These are phyloP conservation scores for Agonopterix subpropinquella DNA, from an alignment of 2,888 invertebrate genomes.

Conservation along the genomic window DNA sequence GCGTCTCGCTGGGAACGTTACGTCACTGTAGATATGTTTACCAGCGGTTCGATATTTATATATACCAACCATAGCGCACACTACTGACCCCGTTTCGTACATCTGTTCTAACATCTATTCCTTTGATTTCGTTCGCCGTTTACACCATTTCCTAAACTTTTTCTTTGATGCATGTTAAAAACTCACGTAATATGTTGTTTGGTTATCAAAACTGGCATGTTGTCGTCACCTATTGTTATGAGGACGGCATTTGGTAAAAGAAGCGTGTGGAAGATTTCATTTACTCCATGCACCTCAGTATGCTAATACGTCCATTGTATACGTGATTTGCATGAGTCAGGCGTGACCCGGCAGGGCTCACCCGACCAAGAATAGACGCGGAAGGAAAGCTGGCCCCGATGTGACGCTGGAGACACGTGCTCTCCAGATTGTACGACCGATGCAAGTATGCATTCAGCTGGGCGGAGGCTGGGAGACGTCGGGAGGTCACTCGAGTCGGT, in stretches of 20 bases:
- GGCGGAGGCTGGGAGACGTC: background rate
- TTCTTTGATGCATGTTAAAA: no score
- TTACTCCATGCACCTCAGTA: slow-evolving; percentile 31
- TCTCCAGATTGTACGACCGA: slow-evolving; percentile 32
- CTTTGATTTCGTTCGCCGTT: slow-evolving; percentile 35
- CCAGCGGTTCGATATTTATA: slow-evolving; percentile 39
- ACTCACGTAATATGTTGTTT: no score
- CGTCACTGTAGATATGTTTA: slow-evolving; percentile 60
- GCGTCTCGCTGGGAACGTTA: slow-evolving; percentile 32
- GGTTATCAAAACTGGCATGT: background rate
- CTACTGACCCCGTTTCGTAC: slow-evolving; percentile 58
- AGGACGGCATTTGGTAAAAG: slow-evolving; percentile 7
- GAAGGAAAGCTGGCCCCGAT: slow-evolving; percentile 64
- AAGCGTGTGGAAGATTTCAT: slow-evolving; percentile 33
- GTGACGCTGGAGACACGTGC: slow-evolving; percentile 55
- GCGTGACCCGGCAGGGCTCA: slow-evolving; percentile 54
- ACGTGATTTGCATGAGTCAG: slow-evolving; percentile 60
- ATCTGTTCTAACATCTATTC: slow-evolving; percentile 54
- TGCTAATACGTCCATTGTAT: slow-evolving; percentile 56
- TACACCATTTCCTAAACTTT: slow-evolving; percentile 1
- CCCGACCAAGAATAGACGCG: slow-evolving; percentile 61
- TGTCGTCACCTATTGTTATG: slow-evolving; percentile 26
- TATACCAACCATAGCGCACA: slow-evolving; percentile 37
- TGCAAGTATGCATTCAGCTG: slow-evolving; percentile 14
- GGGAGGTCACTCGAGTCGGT: slow-evolving; percentile 39